phyloP scores from a whole-genome alignment of 2,888 invertebrate genomes.

The Andrena flavipes region DNA sequence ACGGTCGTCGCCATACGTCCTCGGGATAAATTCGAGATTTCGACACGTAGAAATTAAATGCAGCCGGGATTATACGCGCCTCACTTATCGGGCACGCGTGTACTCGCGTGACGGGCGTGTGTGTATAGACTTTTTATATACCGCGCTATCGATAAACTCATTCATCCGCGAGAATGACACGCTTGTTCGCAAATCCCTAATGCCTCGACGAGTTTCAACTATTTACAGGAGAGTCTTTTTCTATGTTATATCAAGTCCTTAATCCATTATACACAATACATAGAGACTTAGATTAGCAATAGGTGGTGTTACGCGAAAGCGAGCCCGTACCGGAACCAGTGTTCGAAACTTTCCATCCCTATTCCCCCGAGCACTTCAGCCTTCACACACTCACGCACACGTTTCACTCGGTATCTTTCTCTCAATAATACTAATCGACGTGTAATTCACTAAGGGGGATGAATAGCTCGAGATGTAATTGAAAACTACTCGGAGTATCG shows the following conservation, averaged over 20 bases:
- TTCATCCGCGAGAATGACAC: constrained; percentile 73
- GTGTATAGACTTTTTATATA: constrained; percentile 48
- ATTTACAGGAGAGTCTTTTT: constrained; percentile 83
- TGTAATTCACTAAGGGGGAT: not conserved
- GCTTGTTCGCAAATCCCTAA: constrained; percentile 82
- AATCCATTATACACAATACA: constrained; percentile 84
- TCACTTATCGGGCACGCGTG: constrained; percentile 34
- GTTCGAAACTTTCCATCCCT: constrained; percentile 58
- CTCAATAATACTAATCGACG: constrained; percentile 14
- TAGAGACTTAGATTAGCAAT: constrained; percentile 81
- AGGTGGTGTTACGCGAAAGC: constrained; percentile 70
- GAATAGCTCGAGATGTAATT: not conserved
- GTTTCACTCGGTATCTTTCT: constrained; percentile 4
- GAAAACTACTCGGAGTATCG: not conserved
- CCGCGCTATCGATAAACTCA: constrained; percentile 64
- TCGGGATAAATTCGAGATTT: constrained; percentile 43
- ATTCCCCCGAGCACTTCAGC: not conserved
- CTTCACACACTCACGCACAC: not conserved
- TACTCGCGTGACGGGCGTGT: not conserved
- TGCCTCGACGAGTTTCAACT: constrained; percentile 80
- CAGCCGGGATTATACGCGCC: constrained; percentile 72
- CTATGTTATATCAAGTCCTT: constrained; percentile 83
- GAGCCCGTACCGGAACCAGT: constrained; percentile 75
- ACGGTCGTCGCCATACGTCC: constrained; percentile 27
- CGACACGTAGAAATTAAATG: constrained; percentile 74